Evolutionary conservation across 2,888 invertebrate genomes (phyloP), one percentile per base, ranked within the genome.

Genomic region (Dendrolimus pini): DNA sequence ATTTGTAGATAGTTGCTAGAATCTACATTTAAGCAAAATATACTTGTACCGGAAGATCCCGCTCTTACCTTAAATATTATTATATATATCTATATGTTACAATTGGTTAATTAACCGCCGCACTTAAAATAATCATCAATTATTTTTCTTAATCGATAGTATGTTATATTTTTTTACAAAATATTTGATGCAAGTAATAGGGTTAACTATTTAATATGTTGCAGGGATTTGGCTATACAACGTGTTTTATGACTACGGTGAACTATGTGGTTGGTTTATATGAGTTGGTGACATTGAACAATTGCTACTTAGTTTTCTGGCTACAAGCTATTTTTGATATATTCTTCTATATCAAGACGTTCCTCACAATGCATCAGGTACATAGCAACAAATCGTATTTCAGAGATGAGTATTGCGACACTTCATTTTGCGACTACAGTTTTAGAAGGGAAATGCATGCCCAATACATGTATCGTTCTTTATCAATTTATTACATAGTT

Each of bases 301-400:
- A 86, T 60, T 89, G 89, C 59, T 62, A 54, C 53, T 1, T 72
- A 0, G 62, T 88, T 54, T 81, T 77, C 59, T 90, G 89, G 89
- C n/a, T 83, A 9, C 75, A 85, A 54, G 65, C 80, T 0, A 3
- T 79, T 0, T 76, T 82, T 41, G 89, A 90, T 58, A 70, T 85
- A n/a, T 87, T 68, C 64, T 89, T 88, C 64, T 87, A 83, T 52
- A 2, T 72, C 2, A 82, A 81, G 64, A 67, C 77, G 9, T 85
- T 77, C 60, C 61, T 85, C 2, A 71, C 68, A 42, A 79, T 89
- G 69, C 88, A 89, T 71, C 78, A 86, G 82, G 89, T 89, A 68
- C 63, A 30, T 56, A 30, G 30, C 6, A 30, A 30, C 0, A 30
- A 30, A 30, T 6, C 30, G 6, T 30, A 30, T 30, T 30, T 30